phyloP scores from a whole-genome alignment of 1,140 invertebrate species.

The Drosophila seguyi region DNA sequence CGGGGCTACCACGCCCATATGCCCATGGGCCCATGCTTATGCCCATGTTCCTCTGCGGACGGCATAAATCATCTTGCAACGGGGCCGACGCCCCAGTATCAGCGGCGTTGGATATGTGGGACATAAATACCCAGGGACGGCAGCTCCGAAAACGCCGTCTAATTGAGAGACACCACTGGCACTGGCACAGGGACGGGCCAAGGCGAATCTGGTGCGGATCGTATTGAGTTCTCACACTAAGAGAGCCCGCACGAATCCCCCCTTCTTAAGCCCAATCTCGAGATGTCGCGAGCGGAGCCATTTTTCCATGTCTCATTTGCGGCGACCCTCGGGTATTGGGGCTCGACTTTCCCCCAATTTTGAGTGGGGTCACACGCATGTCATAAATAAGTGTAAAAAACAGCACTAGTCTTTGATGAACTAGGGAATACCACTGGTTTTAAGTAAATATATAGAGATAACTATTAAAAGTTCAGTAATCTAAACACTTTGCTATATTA shows the following conservation, averaged over 20 bases:
- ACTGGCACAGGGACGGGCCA: conserved; percentile 20
- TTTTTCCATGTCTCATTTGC: conserved; percentile 49
- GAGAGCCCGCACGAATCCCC: conserved; percentile 40
- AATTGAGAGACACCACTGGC: conserved; percentile 72
- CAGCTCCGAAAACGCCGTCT: conserved; percentile 64
- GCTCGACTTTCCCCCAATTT: conserved; percentile 27
- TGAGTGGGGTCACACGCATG: conserved; percentile 60
- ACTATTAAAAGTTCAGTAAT: background rate
- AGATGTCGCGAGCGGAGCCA: conserved; percentile 42
- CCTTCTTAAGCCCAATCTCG: conserved; percentile 11
- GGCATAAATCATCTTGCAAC: conserved; percentile 75
- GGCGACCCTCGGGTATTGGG: conserved; percentile 41
- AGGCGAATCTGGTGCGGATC: conserved; percentile 41
- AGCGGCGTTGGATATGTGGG: conserved; percentile 30
- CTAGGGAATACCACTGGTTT: conserved; percentile 17
- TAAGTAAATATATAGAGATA: background rate
- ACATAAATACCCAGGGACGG: conserved; percentile 57
- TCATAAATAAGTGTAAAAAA: conserved; percentile 49
- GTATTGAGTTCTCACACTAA: conserved; percentile 53
- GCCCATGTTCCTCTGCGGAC: conserved; percentile 70
- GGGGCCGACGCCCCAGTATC: conserved; percentile 52
- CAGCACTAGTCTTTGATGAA: conserved; percentile 15
- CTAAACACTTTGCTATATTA: background rate
- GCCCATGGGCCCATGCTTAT: conserved; percentile 64
- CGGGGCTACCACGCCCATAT: conserved; percentile 14